Conservation (phyloP, 2,113 vertebrate species). For the Semicossyphus pulcher region DNA sequence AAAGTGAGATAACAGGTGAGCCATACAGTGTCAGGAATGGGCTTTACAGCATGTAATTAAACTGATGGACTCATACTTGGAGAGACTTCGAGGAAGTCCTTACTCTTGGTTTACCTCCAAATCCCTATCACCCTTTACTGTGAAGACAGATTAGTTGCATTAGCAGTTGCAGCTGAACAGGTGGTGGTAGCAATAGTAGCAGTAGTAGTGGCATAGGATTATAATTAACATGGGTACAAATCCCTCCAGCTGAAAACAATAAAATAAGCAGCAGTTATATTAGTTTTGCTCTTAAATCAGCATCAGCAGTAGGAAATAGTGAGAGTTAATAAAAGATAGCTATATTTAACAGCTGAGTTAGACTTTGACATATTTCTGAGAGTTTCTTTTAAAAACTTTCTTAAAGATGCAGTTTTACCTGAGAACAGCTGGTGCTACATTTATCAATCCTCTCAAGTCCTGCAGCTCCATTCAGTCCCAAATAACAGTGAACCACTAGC, state of each 20-base stretch:
- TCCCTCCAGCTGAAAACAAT: background rate
- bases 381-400: background rate
- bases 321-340: background rate
- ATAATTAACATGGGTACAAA: background rate
- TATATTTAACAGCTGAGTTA: background rate
- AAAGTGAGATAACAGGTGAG: conserved; percentile 6
- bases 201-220: background rate
- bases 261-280: background rate
- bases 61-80: background rate
- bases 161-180: background rate
- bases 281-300: too few relatives aligned
- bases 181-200: background rate
- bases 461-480: conserved; percentile 46
- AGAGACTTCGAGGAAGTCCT: background rate
- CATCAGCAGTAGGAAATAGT: background rate
- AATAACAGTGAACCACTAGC: conserved; percentile 39
- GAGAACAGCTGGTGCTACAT: conserved; percentile 70
- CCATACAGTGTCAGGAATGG: background rate
- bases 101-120: background rate
- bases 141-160: background rate
- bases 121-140: background rate
- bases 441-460: conserved; percentile 64
- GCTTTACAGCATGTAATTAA: background rate
- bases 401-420: conserved; percentile 70
- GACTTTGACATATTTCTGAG: background rate